Base-by-base conservation (phyloP, 2,113 vertebrate genomes). In the Uria lomvia region DNA sequence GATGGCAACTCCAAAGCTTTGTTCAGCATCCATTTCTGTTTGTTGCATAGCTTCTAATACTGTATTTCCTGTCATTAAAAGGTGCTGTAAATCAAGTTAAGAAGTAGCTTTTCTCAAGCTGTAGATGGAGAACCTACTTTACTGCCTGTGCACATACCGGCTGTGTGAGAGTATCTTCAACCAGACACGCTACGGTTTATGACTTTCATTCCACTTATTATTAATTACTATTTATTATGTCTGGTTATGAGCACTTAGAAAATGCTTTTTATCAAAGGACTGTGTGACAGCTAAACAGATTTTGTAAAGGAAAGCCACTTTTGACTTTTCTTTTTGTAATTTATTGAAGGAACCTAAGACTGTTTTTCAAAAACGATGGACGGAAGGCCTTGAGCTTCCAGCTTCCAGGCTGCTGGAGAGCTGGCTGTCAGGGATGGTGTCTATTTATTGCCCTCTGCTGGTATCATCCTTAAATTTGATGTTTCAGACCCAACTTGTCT, bases 391-490 rank as follows among this genome's bases (percentile, higher is more conserved):
- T 90, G 79, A 77, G 52, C 22, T 77, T 43, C 38, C 59, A 88
- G 56, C 15, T 42, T 74, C 45, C 38, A 34, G n/a, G 60, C 56
- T 83, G 50, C 27, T 80, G 86, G 58, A 86, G 62, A 43, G 6
- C 40, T 67, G 60, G 30, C n/a, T 92, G n/a, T 30, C 45, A 74
- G 60, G 56, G 79, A 86, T 5, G 10, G 49, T 65, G 83, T 84
- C 88, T 89, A 26, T 89, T 91, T 92, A 95, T 94, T 92, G 94
- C 86, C 95, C 94, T 92, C 91, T 95, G 88, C 80, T 94, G 96
- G 80, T 65, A 84, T 67, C 36, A 49, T 68, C 36, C 40, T 68
- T 72, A 88, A 65, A 77, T 89, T 8, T 68, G 53, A 38, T 53
- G 62, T 40, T 87, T 89, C 68, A 89, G 58, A 62, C 22, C 9